phyloP scores from a whole-genome alignment of 2,113 vertebrate genomes.

The Corvus hawaiiensis region DNA sequence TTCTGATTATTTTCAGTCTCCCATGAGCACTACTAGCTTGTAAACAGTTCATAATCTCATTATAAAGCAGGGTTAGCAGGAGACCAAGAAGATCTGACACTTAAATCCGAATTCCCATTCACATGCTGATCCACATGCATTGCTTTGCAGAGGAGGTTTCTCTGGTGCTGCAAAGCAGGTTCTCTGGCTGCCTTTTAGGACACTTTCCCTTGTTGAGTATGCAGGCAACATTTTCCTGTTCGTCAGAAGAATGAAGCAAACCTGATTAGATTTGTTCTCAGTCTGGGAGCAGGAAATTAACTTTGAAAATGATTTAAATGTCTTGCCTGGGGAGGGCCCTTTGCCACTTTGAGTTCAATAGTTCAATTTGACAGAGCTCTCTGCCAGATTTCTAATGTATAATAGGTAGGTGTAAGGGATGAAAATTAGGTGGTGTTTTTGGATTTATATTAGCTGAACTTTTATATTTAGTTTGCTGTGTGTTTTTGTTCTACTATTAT shows the following conservation, averaged over 20 bases:
- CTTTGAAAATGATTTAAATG: slow-evolving; percentile 76
- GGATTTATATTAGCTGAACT: slow-evolving; percentile 29
- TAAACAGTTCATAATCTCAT: neutral
- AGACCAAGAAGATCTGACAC: neutral
- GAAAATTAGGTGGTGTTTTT: slow-evolving; percentile 31
- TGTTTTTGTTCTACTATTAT: neutral
- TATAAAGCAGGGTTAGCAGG: neutral
- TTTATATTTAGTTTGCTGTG: neutral
- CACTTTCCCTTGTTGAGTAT: slow-evolving; percentile 63
- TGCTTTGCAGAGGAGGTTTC: neutral
- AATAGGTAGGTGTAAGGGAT: slow-evolving; percentile 31
- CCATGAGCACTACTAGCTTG: neutral
- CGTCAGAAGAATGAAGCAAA: slow-evolving; percentile 69
- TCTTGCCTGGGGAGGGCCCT: slow-evolving; percentile 65
- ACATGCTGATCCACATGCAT: neutral
- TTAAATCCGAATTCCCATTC: slow-evolving; percentile 22
- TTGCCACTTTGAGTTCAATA: slow-evolving; percentile 67
- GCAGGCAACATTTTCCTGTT: slow-evolving; percentile 64
- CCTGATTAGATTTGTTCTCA: slow-evolving; percentile 74
- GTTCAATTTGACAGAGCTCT: slow-evolving; percentile 68
- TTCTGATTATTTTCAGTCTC: neutral
- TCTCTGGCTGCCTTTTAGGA: neutral
- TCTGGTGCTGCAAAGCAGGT: neutral
- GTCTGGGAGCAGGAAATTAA: slow-evolving; percentile 74
- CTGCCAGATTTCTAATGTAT: slow-evolving; percentile 45